Evolutionary conservation across 2,888 invertebrate genomes (phyloP), one percentile per base, ranked within the genome.

Genomic region (Cantharis rustica): DNA sequence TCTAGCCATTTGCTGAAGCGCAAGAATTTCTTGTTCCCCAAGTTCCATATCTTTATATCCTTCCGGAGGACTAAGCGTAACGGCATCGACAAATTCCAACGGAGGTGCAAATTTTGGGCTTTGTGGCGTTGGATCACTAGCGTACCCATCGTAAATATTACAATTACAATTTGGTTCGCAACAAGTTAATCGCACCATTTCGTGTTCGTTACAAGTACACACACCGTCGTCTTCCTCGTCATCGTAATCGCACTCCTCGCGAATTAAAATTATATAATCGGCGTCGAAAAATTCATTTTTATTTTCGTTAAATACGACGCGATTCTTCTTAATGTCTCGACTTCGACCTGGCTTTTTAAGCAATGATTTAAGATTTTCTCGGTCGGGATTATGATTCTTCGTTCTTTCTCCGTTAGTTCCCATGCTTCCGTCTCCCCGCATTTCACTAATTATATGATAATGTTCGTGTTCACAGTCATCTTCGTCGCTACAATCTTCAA

Each of bases 281-380:
- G 96, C 96, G 84, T 96, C 96, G 87, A 96, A 96, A 89, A 96
- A 96, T 87, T 96, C 95, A 89, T 96, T 96, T 72, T 95, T 92
- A 84, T 93, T 95, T 89, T 96, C 96, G 86, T 96, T 95, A 86
- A 96, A 96, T 72, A 95, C 93, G 20, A 96, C 96, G 75, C 95
- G 92, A 87, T 96, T 82, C 79, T 83, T 84, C 68, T 79, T 82
- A 11, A 90, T 87, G 78, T 90, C 88, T 86, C 93, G 93, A 81
- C 90, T 91, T 74, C 91, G 90, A 77, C 94, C 93, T 78, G 93
- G 91, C 85, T 94, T 94, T 89, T 95, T 95, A 73, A 96, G 91
- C 84, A 95, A 90, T 31, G 94, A 94, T 85, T 93, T 93, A 83
- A 93, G 90, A 86, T 92, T 91, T 79, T 91, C 90, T 84, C 90